Base-by-base conservation (phyloP, 2,888 invertebrate species). In the Clistopyga incitator region DNA sequence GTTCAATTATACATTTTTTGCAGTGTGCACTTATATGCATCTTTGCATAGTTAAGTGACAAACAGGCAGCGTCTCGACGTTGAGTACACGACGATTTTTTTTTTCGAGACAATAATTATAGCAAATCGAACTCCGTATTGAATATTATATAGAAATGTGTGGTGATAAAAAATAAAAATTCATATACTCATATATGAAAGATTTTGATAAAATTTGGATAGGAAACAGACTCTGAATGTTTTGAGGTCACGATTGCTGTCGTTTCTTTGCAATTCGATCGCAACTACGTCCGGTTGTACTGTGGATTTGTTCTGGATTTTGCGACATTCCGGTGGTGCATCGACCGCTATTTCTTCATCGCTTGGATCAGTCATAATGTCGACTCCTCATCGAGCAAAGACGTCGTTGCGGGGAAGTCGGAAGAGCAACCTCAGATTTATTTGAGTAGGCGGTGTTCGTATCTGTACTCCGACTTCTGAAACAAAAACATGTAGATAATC, bases 181-280 rank as follows among this genome's bases (percentile, higher is more conserved):
- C 45, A 15, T 45, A 45, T 45, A 45, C 45, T 15, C 15, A 4
- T 45, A 45, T 52, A 52, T 52, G 10, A 52, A 52, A 2, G 2
- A 20, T 47, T 25, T 52, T 1, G 18, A 52, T 3, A 52, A 70
- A 25, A 20, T 54, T 38, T 15, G 18, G 1, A 88, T 88, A 47
- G 47, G 50, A 23, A 64, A 84, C 65, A 71, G n/a, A 79, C 61
- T 54, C 68, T 82, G 10, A 78, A 81, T 54, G 71, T 64, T 56
- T 47, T 45, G 29, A 84, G 84, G 77, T 80, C 61, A 13, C 54
- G 78, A 68, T 86, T 75, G 4, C 86, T 74, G 67, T 84, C 78
- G 61, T 72, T 85, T 42, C 52, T 72, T 81, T 70, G 78, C 20
- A 88, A 84, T n/a, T 88, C 79, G 50, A 84, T 54, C 4, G 87